Evolutionary conservation across 2,113 vertebrate genomes (phyloP).

Genomic region (Sinosuthora webbiana): DNA sequence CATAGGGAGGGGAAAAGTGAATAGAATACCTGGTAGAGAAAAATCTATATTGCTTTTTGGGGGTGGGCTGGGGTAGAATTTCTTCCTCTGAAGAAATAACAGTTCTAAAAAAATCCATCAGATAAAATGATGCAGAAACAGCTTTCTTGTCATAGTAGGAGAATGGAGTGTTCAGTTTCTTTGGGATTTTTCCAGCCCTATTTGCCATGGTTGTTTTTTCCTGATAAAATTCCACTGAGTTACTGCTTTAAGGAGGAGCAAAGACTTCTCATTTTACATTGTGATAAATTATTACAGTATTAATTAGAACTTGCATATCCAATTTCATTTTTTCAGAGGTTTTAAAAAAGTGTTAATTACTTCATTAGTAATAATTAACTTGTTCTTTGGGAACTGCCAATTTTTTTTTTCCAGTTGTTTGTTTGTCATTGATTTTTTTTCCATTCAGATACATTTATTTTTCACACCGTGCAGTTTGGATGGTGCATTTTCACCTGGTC

Average conservation of each 20-base stretch:
- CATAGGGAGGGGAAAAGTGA: background rate
- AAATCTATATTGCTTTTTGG: background rate
- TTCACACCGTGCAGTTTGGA: background rate
- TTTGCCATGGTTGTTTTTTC: background rate
- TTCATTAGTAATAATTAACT: constrained; percentile 14
- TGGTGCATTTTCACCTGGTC: background rate
- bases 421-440: background rate
- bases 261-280: background rate
- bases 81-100: background rate
- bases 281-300: background rate
- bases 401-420: background rate
- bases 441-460: background rate
- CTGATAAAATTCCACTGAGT: background rate
- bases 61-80: background rate
- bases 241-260: background rate
- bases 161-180: background rate
- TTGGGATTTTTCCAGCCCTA: background rate
- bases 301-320: constrained; percentile 16
- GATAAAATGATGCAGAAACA: background rate
- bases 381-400: background rate
- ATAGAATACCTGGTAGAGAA: background rate
- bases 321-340: background rate
- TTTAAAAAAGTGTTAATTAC: constrained; percentile 7
- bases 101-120: background rate
- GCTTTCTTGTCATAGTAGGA: background rate